Evolutionary conservation across 2,113 vertebrate species (phyloP), one percentile per base, ranked within the genome.

Genomic region (Sceloporus undulatus): DNA sequence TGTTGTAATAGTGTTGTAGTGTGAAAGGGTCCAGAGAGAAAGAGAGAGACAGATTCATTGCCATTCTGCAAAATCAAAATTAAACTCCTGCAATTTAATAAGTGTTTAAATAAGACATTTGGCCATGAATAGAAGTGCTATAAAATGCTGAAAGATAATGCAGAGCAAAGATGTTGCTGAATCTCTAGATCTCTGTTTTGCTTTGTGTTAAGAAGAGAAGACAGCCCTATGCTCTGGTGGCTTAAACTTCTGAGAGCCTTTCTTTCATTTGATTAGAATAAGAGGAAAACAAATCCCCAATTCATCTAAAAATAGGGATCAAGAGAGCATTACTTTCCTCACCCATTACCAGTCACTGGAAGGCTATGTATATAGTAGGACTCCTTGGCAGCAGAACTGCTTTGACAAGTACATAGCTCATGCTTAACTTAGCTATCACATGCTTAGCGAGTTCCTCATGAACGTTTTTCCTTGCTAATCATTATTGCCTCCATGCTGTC

Each of bases 401-500:
- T 93, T 89, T 92, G 84, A 92, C 86, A 90, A 0, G 38, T 52
- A 54, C 77, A 42, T 91, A 91, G 91, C 80, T 93, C 77, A 92
- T 82, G n/a, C 23, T 90, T 86, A 89, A 89, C 85, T 94, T 93
- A 76, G 84, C 89, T 25, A 68, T 70, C 62, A 54, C 19, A 91
- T 80, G 89, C 91, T 93, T 92, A 93, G 86, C 90, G 82, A 90
- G 92, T 88, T 59, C 42, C 59, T 90, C 48, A 73, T 65, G 80
- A 93, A 90, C 38, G 71, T 71, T 93, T 93, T 74, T 91, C 3
- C 38, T 93, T 92, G 88, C 91, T 91, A 92, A 92, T 92, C 27
- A 93, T 85, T 13, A 80, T 91, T 92, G 94, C 90, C 92, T 95
- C 92, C 91, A 88, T 92, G 85, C 94, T 94, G 92, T 94, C 92